phyloP scores from a whole-genome alignment of 2,797 vertebrate species.

The Siniperca obscura region DNA sequence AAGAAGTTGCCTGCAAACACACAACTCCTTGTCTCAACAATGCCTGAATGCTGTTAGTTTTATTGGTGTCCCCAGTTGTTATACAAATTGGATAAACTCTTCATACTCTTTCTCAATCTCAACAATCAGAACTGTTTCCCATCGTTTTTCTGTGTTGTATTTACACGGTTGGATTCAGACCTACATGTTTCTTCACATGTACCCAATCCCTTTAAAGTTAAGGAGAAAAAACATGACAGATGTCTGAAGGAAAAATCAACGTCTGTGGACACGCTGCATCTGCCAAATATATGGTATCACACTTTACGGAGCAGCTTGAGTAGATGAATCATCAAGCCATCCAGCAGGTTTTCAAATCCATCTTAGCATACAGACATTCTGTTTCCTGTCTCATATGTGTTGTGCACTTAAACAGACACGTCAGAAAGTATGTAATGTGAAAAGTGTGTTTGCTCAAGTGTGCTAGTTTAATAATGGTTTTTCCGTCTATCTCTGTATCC shows the following conservation, averaged over 20 bases:
- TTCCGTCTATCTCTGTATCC: slow-evolving; percentile 91
- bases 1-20: slow-evolving; percentile 63
- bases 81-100: slow-evolving; percentile 65
- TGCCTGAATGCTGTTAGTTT: slow-evolving; percentile 62
- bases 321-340: slow-evolving; percentile 67
- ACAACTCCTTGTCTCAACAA: slow-evolving; percentile 66
- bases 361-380: slow-evolving; percentile 65
- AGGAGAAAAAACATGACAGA: slow-evolving; percentile 50
- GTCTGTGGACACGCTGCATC: slow-evolving; percentile 49
- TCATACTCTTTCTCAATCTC: slow-evolving; percentile 57
- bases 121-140: slow-evolving; percentile 57
- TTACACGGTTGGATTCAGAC: slow-evolving; percentile 24
- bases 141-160: slow-evolving; percentile 12
- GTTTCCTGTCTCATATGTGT: slow-evolving; percentile 74
- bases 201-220: slow-evolving; percentile 31
- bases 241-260: slow-evolving; percentile 34
- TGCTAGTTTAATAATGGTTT: slow-evolving; percentile 88
- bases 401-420: slow-evolving; percentile 77
- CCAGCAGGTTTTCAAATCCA: slow-evolving; percentile 72
- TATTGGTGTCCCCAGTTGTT: slow-evolving; percentile 66
- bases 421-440: slow-evolving; percentile 76
- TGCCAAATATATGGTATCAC: slow-evolving; percentile 76
- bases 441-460: slow-evolving; percentile 80
- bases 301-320: slow-evolving; percentile 63
- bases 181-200: slow-evolving; percentile 43